Percentiles rank a stretch among this genome's conserved stretches.
These are phyloP conservation scores for Caenorhabditis briggsae DNA, from an alignment of 1,140 invertebrate species.

Conservation along the genomic window DNA sequence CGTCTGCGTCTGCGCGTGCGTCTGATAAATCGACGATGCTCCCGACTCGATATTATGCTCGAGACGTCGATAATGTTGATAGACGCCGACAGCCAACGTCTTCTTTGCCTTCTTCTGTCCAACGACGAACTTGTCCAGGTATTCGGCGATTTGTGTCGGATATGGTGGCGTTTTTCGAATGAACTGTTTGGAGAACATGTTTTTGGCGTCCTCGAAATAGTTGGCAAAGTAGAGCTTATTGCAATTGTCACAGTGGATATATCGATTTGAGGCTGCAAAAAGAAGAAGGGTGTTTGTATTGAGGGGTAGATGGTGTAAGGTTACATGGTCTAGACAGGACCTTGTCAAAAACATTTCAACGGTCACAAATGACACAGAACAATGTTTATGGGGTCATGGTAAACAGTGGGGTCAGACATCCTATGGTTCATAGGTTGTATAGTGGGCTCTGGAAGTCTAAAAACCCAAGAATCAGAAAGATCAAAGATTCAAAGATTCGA, in stretches of 20 bases:
- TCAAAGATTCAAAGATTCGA: too few species aligned
- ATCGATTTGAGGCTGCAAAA: conserved; percentile 66
- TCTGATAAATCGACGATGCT: conserved; percentile 62
- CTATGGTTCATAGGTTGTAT: too few species aligned
- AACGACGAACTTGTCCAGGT: conserved; percentile 94
- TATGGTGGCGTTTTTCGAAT: conserved; percentile 64
- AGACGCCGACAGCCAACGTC: conserved; percentile 96
- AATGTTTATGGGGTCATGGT: too few species aligned
- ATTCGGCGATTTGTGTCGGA: conserved; percentile 86
- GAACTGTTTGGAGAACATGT: conserved; percentile 59
- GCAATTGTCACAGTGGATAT: conserved; percentile 68
- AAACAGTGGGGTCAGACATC: too few species aligned
- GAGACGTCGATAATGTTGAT: conserved; percentile 94
- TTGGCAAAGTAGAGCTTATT: conserved; percentile 64
- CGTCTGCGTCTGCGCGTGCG: neutral
- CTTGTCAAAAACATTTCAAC: too few species aligned
- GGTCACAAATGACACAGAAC: too few species aligned
- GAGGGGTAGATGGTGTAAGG: neutral
- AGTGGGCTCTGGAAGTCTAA: too few species aligned
- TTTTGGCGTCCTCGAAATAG: conserved; percentile 56
- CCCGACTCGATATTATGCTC: conserved; percentile 88
- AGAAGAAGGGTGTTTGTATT: too few species aligned
- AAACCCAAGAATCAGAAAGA: too few species aligned
- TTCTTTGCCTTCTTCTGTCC: conserved; percentile 99
- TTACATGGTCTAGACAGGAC: too few species aligned